These are phyloP conservation scores for Mesembrinibis cayennensis DNA, from an alignment of 2,113 vertebrate genomes.

Conservation along the genomic window DNA sequence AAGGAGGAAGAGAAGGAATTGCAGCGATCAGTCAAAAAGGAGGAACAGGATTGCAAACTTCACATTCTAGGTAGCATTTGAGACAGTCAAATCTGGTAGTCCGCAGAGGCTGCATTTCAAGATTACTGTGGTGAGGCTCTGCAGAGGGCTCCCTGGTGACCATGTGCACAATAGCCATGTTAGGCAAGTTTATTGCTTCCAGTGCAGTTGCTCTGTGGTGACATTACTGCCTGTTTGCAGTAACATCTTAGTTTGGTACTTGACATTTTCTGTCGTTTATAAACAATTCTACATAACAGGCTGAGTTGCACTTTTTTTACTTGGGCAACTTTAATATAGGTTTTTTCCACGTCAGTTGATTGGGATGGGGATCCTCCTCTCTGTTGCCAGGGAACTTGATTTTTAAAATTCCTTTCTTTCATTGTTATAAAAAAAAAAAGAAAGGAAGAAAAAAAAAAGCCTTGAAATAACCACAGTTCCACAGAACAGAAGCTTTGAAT, in stretches of 20 bases:
- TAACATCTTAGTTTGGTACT: not conserved
- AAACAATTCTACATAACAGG: not conserved
- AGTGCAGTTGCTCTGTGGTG: not conserved
- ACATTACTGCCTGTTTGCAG: not conserved
- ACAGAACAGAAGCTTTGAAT: not conserved
- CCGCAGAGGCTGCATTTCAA: not conserved
- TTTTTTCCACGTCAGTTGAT: not conserved
- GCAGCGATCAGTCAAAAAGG: not conserved
- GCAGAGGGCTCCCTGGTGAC: not conserved
- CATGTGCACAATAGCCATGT: not conserved
- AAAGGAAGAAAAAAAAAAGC: fast-evolving
- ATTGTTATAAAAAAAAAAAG: not conserved
- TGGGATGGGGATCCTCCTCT: not conserved
- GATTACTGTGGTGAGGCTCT: not conserved
- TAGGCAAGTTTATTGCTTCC: not conserved
- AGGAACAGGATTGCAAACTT: not conserved
- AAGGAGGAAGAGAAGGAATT: not conserved
- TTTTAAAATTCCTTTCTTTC: not conserved
- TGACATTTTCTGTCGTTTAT: not conserved
- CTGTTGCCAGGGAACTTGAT: not conserved
- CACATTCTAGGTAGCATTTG: not conserved
- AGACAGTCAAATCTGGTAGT: not conserved
- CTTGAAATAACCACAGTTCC: not conserved
- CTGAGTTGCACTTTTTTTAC: not conserved
- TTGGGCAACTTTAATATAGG: not conserved